Evolutionary conservation across 2,797 vertebrate species (phyloP).

Genomic region (Rhabdophis nuchalis): DNA sequence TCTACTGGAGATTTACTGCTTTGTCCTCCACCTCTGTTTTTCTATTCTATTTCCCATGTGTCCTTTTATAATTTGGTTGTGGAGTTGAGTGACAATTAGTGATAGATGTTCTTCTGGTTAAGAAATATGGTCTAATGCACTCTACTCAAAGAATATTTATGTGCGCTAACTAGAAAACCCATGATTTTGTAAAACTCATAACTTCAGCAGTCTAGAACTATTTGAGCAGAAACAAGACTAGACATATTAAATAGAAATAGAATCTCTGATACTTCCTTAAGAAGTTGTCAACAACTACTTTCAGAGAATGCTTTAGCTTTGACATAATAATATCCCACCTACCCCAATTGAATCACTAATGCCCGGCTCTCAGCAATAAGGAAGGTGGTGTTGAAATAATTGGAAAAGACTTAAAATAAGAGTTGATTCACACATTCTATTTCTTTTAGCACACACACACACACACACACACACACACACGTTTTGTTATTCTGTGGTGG

Average conservation of each 20-base stretch:
- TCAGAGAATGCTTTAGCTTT: slow-evolving; percentile 23
- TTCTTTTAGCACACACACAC: not conserved
- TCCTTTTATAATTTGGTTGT: not conserved
- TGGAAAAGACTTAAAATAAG: not conserved
- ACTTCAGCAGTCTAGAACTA: slow-evolving; percentile 47
- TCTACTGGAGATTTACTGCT: not conserved
- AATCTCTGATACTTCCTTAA: slow-evolving; percentile 32
- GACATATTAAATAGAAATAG: not conserved
- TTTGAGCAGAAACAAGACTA: slow-evolving; percentile 28
- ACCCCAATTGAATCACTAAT: not conserved
- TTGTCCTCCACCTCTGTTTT: not conserved
- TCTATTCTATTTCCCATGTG: not conserved
- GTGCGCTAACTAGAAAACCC: slow-evolving; percentile 44
- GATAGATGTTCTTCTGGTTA: not conserved
- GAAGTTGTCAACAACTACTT: not conserved
- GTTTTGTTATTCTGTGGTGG: no score
- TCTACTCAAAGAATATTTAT: not conserved
- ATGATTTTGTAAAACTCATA: slow-evolving; percentile 39
- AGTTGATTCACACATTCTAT: not conserved
- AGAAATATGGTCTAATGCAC: not conserved
- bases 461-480: no score
- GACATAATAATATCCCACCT: not conserved
- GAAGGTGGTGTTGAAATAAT: fast-evolving
- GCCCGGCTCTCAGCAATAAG: not conserved
- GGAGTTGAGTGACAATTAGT: not conserved